Conservation (phyloP, 35 echinoderm and acorn worm genomes). For the Nesometra sesokonis region DNA sequence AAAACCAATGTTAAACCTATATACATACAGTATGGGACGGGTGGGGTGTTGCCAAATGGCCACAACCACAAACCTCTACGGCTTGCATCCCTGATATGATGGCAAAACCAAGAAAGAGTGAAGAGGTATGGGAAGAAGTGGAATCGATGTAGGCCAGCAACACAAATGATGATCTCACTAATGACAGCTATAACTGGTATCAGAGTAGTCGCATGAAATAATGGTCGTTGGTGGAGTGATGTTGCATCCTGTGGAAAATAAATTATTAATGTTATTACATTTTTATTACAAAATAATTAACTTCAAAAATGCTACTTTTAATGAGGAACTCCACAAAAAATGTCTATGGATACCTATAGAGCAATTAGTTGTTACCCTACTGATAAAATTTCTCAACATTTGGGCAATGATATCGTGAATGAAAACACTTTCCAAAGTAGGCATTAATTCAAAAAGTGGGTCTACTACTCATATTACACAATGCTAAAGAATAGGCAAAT, state of each 20-base stretch:
- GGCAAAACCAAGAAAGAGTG: constrained; percentile 31
- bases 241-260: constrained; percentile 29
- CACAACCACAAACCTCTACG: constrained; percentile 51
- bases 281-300: too few relatives aligned
- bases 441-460: too few relatives aligned
- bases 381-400: too few relatives aligned
- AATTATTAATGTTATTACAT: too few relatives aligned
- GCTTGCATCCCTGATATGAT: constrained; percentile 43
- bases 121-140: constrained; percentile 32
- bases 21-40: constrained; percentile 31
- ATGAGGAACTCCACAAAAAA: too few relatives aligned
- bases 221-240: constrained; percentile 22
- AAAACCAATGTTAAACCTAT: constrained; percentile 1
- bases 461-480: too few relatives aligned
- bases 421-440: too few relatives aligned
- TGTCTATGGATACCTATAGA: too few relatives aligned
- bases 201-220: constrained; percentile 36
- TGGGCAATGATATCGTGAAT: too few relatives aligned
- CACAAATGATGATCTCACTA: background rate
- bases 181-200: constrained; percentile 27
- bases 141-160: background rate
- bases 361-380: too few relatives aligned
- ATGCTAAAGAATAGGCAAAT: too few relatives aligned
- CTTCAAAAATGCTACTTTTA: too few relatives aligned
- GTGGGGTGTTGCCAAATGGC: constrained; percentile 26